phyloP scores from a whole-genome alignment of 2,797 vertebrate species.

The Notoglanidium macrostoma region DNA sequence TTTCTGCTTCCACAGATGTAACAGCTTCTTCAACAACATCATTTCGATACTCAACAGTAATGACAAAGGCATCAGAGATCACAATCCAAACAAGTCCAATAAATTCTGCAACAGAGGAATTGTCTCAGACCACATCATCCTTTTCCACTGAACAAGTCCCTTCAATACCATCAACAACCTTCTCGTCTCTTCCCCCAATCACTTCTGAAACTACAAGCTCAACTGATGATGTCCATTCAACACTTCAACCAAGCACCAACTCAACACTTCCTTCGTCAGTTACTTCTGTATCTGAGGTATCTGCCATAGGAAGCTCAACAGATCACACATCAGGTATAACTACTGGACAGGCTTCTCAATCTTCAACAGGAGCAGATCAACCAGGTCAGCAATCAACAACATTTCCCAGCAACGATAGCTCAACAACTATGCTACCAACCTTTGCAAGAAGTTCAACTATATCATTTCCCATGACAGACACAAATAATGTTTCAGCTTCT shows the following conservation, averaged over 20 bases:
- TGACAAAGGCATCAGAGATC: not conserved
- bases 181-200: too few species aligned
- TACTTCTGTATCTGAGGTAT: not conserved
- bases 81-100: not conserved
- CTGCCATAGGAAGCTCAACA: not conserved
- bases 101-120: not conserved
- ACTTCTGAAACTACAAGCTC: not conserved
- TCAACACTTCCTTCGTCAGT: not conserved
- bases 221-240: not conserved
- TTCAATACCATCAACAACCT: too few species aligned
- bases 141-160: too few species aligned
- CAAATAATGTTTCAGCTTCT: not conserved
- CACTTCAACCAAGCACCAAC: not conserved
- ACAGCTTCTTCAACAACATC: not conserved
- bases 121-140: fast-evolving
- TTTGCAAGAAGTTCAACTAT: not conserved
- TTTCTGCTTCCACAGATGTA: not conserved
- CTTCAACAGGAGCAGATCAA: not conserved
- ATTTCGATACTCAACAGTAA: too few species aligned
- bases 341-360: not conserved
- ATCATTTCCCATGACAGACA: not conserved
- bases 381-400: not conserved
- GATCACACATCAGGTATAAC: not conserved
- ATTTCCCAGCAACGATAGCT: not conserved
- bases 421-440: not conserved